Conservation (phyloP, 2,113 vertebrate genomes). For the Onychostoma macrolepis region DNA sequence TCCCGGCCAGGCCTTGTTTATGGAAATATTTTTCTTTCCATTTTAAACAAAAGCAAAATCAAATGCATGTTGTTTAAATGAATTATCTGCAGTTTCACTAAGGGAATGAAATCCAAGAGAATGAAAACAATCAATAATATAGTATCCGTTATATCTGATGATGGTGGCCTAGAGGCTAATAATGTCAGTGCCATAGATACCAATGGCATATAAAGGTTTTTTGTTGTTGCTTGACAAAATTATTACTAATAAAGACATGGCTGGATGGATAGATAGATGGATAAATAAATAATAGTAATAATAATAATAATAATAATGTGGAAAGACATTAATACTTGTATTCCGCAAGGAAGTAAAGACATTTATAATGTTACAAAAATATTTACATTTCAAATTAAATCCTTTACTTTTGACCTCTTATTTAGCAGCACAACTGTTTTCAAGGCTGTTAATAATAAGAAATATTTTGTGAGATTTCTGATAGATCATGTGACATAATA, state of each 20-base stretch:
- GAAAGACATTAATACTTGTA: too few relatives aligned
- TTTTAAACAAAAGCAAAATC: slow-evolving; percentile 7
- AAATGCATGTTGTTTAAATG: slow-evolving; percentile 9
- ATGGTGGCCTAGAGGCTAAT: not conserved
- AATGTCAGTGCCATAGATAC: not conserved
- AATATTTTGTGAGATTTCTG: too few relatives aligned
- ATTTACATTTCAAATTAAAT: not conserved
- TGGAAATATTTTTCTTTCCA: slow-evolving; percentile 5
- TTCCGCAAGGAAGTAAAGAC: not conserved
- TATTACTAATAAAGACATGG: not conserved
- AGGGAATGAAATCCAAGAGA: not conserved
- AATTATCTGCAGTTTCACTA: slow-evolving; percentile 4
- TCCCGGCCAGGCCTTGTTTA: not conserved
- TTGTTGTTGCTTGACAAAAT: not conserved
- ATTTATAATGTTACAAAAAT: not conserved
- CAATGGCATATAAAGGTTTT: not conserved
- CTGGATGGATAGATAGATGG: too few relatives aligned
- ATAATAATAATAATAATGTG: too few relatives aligned
- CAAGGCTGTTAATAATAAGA: not conserved
- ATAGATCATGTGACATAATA: too few relatives aligned
- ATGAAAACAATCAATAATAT: not conserved
- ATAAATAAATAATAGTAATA: not conserved
- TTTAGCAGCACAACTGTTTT: not conserved
- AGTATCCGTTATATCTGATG: not conserved
- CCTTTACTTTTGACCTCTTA: not conserved